These are phyloP conservation scores for Julus scandinavius DNA, from an alignment of 2,888 invertebrate species.

Conservation along the genomic window DNA sequence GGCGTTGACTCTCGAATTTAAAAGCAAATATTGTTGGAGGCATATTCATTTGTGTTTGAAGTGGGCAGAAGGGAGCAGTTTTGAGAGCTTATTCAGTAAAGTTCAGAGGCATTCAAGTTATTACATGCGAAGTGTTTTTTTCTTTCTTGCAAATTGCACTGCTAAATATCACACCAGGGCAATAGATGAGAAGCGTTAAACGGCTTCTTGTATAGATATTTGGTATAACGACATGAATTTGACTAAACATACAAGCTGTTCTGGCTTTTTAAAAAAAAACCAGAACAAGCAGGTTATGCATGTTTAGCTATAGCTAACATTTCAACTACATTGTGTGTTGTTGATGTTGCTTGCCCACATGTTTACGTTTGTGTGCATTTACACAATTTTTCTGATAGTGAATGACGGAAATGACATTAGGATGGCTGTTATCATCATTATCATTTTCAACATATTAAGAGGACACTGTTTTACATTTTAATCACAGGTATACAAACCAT, in stretches of 20 bases:
- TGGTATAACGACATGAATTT: constrained; percentile 32
- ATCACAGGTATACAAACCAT: too few relatives aligned
- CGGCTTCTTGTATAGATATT: constrained; percentile 37
- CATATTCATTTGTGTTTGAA: neutral
- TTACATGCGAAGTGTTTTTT: neutral
- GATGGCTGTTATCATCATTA: too few relatives aligned
- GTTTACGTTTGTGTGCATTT: too few relatives aligned
- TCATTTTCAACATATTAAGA: too few relatives aligned
- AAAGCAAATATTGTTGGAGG: constrained; percentile 1
- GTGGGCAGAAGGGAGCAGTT: neutral
- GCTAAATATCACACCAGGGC: constrained; percentile 49
- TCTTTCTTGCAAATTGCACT: constrained; percentile 37
- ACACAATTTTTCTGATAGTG: too few relatives aligned
- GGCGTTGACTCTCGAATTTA: neutral
- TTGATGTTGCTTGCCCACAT: too few relatives aligned
- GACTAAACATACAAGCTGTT: constrained; percentile 23
- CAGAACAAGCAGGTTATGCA: neutral
- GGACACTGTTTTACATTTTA: too few relatives aligned
- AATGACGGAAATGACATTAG: too few relatives aligned
- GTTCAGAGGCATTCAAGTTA: constrained; percentile 42
- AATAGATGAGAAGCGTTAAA: constrained; percentile 49
- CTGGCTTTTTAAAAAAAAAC: neutral
- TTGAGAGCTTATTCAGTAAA: neutral
- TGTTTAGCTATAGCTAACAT: neutral
- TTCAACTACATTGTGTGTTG: too few relatives aligned